A percentile compares a stretch with the other conserved stretches of the same genome.
phyloP scores from a whole-genome alignment of 2,113 vertebrate species.

The Miniopterus natalensis region DNA sequence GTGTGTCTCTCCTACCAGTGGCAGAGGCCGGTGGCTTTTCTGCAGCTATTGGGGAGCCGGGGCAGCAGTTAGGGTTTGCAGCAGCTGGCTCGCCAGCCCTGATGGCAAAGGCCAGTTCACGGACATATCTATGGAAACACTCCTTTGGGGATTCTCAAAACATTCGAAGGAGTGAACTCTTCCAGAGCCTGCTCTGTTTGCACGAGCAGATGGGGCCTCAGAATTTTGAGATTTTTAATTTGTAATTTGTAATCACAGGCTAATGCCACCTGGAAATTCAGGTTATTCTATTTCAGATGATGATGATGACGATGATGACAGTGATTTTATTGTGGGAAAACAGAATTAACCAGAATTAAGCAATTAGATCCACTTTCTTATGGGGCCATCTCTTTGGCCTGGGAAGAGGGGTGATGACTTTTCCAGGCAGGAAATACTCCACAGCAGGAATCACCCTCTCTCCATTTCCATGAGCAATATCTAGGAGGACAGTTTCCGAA shows the following conservation, averaged over 20 bases:
- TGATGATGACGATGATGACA: neutral
- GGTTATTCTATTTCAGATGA: neutral
- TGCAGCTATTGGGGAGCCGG: neutral
- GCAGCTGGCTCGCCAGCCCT: neutral
- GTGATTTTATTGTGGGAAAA: constrained; percentile 22
- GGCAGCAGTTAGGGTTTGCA: neutral
- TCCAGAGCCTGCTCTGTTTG: neutral
- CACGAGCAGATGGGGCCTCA: neutral
- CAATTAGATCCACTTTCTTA: neutral
- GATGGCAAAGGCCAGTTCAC: neutral
- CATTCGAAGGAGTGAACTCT: neutral
- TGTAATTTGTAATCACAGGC: neutral
- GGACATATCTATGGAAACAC: neutral
- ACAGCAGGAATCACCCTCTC: neutral
- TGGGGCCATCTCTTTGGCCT: neutral
- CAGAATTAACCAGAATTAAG: constrained; percentile 5
- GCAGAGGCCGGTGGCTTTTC: neutral
- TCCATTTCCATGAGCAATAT: constrained; percentile 16
- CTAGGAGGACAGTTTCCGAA: neutral
- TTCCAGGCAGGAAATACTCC: neutral
- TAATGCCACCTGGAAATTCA: neutral
- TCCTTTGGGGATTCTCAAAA: neutral
- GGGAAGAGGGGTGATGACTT: neutral
- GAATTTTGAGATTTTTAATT: neutral
- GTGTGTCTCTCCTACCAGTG: neutral